phyloP scores from a whole-genome alignment of 2,113 vertebrate species.

The Cyanoderma ruficeps region DNA sequence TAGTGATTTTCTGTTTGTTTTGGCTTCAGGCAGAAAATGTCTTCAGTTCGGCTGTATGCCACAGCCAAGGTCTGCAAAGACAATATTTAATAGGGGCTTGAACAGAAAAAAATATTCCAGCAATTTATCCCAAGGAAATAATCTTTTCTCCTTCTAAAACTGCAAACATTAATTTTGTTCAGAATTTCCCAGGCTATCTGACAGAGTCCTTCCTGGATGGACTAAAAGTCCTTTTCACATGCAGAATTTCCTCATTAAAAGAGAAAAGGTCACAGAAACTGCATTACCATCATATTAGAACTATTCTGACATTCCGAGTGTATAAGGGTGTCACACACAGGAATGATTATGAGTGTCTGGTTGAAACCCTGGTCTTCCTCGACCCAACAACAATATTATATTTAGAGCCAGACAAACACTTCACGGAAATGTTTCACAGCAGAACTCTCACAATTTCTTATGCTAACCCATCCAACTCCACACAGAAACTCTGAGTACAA shows the following conservation, averaged over 20 bases:
- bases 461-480: background rate
- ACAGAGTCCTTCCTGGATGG: background rate
- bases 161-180: background rate
- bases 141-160: background rate
- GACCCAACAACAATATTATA: background rate
- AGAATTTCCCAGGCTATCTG: background rate
- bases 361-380: background rate
- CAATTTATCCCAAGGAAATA: background rate
- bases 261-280: slow-evolving; percentile 41
- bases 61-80: background rate
- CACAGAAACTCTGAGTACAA: background rate
- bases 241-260: background rate
- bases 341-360: background rate
- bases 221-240: background rate
- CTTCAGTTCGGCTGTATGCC: background rate
- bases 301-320: background rate
- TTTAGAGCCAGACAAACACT: background rate
- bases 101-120: background rate
- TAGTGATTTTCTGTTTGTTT: slow-evolving; percentile 27
- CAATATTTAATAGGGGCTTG: background rate
- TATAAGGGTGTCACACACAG: background rate
- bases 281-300: background rate
- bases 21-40: slow-evolving; percentile 14
- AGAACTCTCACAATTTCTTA: background rate
- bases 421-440: background rate